phyloP scores from a whole-genome alignment of 2,888 invertebrate genomes.

The Meta bourneti region DNA sequence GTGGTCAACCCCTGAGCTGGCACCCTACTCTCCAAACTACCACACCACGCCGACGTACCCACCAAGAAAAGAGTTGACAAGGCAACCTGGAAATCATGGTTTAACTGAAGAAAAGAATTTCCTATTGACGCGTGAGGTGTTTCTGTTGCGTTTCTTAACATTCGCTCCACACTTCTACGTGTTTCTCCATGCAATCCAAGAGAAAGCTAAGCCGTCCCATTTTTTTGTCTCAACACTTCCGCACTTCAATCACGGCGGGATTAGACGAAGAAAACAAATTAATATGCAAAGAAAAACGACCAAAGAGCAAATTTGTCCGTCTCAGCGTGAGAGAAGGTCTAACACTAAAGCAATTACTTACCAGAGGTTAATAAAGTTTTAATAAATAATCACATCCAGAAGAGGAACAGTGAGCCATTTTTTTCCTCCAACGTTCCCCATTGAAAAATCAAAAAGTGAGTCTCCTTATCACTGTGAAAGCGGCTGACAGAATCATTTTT shows the following conservation, averaged over 20 bases:
- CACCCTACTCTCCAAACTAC: too few relatives aligned
- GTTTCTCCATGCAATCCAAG: too few relatives aligned
- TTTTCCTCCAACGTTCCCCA: neutral
- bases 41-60: too few relatives aligned
- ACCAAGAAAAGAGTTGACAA: too few relatives aligned
- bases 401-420: neutral
- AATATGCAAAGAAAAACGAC: neutral
- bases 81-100: too few relatives aligned
- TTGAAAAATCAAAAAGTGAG: slow-evolving; percentile 60
- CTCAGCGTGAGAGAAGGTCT: neutral
- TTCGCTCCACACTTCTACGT: too few relatives aligned
- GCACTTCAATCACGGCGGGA: neutral
- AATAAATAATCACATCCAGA: slow-evolving; percentile 56
- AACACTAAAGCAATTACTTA: slow-evolving; percentile 45
- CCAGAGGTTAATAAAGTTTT: slow-evolving; percentile 65
- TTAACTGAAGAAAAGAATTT: too few relatives aligned
- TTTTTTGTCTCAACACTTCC: neutral
- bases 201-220: neutral
- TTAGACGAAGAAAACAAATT: neutral
- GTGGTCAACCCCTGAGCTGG: too few relatives aligned
- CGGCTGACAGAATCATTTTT: slow-evolving; percentile 64
- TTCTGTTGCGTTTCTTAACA: too few relatives aligned
- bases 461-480: slow-evolving; percentile 55
- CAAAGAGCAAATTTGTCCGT: neutral
- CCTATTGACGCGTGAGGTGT: too few relatives aligned